Conservation (phyloP, 2,797 vertebrate species). For the Nyctalus aviator region DNA sequence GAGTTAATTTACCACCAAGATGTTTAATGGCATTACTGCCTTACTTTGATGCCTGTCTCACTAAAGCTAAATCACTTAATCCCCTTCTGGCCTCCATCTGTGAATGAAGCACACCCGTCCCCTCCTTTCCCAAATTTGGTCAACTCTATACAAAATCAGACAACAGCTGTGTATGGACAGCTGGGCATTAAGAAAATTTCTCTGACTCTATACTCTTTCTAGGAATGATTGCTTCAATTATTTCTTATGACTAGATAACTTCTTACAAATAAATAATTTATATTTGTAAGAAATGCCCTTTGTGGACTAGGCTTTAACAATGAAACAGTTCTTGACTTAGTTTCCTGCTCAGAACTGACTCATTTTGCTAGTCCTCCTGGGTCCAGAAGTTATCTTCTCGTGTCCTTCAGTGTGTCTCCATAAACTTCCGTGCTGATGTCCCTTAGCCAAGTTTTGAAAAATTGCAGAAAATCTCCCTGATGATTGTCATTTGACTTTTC, state of each 20-base stretch:
- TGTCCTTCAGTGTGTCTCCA: neutral
- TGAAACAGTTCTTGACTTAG: neutral
- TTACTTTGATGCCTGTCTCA: neutral
- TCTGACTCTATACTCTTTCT: neutral
- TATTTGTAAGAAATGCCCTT: neutral
- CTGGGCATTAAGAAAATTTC: neutral
- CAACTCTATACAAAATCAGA: neutral
- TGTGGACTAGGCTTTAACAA: neutral
- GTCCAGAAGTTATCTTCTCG: neutral
- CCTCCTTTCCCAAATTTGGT: neutral
- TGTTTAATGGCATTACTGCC: neutral
- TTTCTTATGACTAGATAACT: neutral
- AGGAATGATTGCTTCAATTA: neutral
- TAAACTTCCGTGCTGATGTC: neutral
- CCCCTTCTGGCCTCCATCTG: neutral
- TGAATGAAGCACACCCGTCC: neutral
- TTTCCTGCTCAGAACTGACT: neutral
- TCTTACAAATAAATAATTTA: neutral
- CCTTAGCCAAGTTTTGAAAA: neutral
- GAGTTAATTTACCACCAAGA: conserved; percentile 35
- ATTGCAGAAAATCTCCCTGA: neutral
- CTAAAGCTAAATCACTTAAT: neutral
- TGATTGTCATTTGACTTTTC: neutral
- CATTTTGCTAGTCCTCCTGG: neutral
- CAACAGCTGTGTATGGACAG: neutral